phyloP scores from a whole-genome alignment of 2,888 invertebrate species.

The Augochlorella aurata region DNA sequence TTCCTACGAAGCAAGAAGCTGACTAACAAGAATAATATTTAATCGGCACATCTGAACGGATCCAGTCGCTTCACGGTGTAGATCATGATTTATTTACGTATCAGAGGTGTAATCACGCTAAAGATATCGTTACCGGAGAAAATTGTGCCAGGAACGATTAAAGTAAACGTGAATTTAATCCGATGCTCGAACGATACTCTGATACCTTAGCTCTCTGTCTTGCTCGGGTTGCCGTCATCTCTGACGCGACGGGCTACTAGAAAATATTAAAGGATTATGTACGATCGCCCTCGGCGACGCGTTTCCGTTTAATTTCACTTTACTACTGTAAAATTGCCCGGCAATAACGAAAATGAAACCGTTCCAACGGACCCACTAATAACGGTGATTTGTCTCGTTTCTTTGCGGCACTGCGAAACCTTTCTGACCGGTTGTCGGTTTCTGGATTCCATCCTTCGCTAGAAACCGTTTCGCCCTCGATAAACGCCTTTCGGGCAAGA shows the following conservation, averaged over 20 bases:
- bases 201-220: not conserved
- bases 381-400: slow-evolving; percentile 71
- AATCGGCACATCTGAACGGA: not conserved
- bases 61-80: not conserved
- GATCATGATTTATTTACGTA: not conserved
- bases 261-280: slow-evolving; percentile 48
- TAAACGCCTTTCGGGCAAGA: not conserved
- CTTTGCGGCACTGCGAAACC: slow-evolving; percentile 33
- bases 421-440: slow-evolving; percentile 41
- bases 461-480: not conserved
- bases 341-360: slow-evolving; percentile 76
- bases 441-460: slow-evolving; percentile 33
- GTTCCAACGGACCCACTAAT: slow-evolving; percentile 64
- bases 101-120: not conserved
- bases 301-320: slow-evolving; percentile 76
- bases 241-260: slow-evolving; percentile 18
- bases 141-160: not conserved
- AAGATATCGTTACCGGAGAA: slow-evolving; percentile 1
- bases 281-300: slow-evolving; percentile 51
- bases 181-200: not conserved
- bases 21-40: not conserved
- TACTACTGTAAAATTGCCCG: slow-evolving; percentile 80
- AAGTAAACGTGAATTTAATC: not conserved
- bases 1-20: not conserved
- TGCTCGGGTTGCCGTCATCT: not conserved